Evolutionary conservation across 2,888 invertebrate species (phyloP), one percentile per base, ranked within the genome.

Genomic region (Fragum fragum): DNA sequence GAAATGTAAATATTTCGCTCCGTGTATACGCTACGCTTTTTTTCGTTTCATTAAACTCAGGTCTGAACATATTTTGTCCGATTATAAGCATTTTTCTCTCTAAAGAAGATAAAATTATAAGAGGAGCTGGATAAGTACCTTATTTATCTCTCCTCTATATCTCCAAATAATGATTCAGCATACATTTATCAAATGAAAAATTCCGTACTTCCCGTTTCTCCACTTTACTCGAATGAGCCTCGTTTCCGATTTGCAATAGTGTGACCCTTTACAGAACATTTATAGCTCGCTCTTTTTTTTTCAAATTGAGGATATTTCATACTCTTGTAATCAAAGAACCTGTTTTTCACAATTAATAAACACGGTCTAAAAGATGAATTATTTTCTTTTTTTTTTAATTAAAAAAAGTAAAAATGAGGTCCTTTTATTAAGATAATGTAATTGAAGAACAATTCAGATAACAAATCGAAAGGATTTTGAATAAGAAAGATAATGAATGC

Each of bases 211-310:
- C 66, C 42, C 66, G 7, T 11, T 61, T 32, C 32, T 23, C 66
- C 39, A 66, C 66, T 66, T 66, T 42, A 66, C 39, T 9, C 66
- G 21, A 26, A n/a, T 18, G 32, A 66, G 66, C 66, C 66, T 66
- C 66, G 66, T 66, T 66, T 66, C 66, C 39, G 66, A 66, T 66
- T 66, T 9, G 39, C 21, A 36, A 23, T 42, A 3, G 18, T 23
- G 7, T 26, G 26, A 57, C 57, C 57, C 57, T 57, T 57, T 23
- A 57, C 57, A 3, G 57, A 14, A 57, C 11, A 14, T 28, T n/a
- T n/a, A n/a, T n/a, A n/a, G 57, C 23, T 11, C 57, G n/a, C 5
- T n/a, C 18, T 47, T 18, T 47, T 47, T 39, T 47, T 47, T 47
- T 47, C 32, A 36, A 36, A 36, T 9, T 36, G 32, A 36, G 3